phyloP scores from a whole-genome alignment of 2,113 vertebrate genomes.

The Megaleporinus macrocephalus region DNA sequence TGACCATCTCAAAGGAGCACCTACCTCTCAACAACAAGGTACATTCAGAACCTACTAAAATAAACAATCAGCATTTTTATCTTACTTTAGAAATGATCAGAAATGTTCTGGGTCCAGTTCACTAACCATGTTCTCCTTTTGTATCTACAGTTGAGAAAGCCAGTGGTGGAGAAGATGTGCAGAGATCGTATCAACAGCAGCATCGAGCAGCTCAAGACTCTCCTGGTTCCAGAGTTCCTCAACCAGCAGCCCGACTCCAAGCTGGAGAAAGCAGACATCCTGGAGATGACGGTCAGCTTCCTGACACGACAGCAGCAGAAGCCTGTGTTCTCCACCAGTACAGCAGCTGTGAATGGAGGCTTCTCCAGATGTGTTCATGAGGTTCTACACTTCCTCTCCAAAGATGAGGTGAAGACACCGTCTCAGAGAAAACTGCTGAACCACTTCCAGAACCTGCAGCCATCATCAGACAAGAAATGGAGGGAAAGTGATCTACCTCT shows the following conservation, averaged over 20 bases:
- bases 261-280: constrained; percentile 64
- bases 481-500: too few relatives aligned
- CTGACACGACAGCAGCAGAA: constrained; percentile 47
- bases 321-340: too few relatives aligned
- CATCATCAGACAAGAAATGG: too few relatives aligned
- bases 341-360: too few relatives aligned
- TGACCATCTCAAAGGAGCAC: constrained; percentile 61
- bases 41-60: constrained; percentile 43
- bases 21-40: constrained; percentile 69
- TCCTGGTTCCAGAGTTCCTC: constrained; percentile 67
- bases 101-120: too few relatives aligned
- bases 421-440: too few relatives aligned
- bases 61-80: not conserved
- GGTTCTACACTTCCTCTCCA: too few relatives aligned
- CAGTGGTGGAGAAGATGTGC: constrained; percentile 50
- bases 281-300: constrained; percentile 53
- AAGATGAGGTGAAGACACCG: too few relatives aligned
- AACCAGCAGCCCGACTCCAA: constrained; percentile 71
- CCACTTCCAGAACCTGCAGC: too few relatives aligned
- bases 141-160: constrained; percentile 56
- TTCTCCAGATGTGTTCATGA: too few relatives aligned
- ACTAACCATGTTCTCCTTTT: constrained; percentile 23
- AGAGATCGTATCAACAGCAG: constrained; percentile 59
- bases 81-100: too few relatives aligned
- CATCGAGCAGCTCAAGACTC: constrained; percentile 65